Evolutionary conservation across 2,113 vertebrate genomes (phyloP), one percentile per base, ranked within the genome.

Genomic region (Coregonus clupeaformis): DNA sequence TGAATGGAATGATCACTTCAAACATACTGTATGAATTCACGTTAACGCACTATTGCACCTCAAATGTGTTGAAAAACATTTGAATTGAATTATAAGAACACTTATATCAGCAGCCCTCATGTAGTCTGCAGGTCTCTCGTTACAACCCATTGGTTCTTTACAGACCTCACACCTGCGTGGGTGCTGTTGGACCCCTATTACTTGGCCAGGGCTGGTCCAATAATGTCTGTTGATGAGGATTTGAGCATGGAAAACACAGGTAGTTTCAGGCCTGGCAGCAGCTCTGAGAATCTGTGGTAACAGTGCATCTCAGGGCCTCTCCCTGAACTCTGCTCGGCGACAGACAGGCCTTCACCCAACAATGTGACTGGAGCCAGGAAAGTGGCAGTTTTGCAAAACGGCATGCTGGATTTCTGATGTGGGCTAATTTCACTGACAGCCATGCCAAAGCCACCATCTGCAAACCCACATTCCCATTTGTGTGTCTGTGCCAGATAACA

Each of bases 381-480:
- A 81, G 74, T 75, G 67, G 80, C 81, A 80, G 64, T 74, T 75
- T 75, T 82, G 74, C 77, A 65, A 73, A 77, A 75, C 64, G 72
- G 66, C 63, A 67, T 69, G 81, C 74, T 74, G 73, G 72, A 70
- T 82, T 84, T 86, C 76, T 80, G 82, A 73, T 83, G 63, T 78
- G 73, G 77, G 82, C 82, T 83, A 67, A 83, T 80, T 81, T 74
- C 3, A 18, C 66, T 27, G 75, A 74, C 73, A 71, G 60, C 63
- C 71, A 62, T 69, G 79, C 62, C 73, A 67, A 88, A 81, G 49
- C 66, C 57, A 6, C 69, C 76, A 82, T 80, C 78, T 83, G 80
- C 84, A 80, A 85, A 80, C 80, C 68, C 20, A 63, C 69, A 76
- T 80, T 72, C 74, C 29, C 71, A 68, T 84, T 81, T 85, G 64